These are phyloP conservation scores for Drosophila colorata DNA, from an alignment of 2,888 invertebrate genomes.

Conservation along the genomic window DNA sequence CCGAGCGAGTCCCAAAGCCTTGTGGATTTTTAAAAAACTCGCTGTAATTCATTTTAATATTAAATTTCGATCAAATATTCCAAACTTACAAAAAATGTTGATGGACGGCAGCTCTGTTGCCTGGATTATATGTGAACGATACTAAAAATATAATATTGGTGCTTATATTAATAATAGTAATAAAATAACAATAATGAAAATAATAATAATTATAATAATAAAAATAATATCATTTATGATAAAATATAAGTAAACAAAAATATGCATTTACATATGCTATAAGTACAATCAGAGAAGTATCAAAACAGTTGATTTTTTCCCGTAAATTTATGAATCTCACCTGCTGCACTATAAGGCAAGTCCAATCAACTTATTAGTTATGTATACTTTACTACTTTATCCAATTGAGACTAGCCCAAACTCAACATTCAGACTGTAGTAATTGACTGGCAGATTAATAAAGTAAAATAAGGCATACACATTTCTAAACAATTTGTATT, in stretches of 20 bases:
- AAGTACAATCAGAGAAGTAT: no score
- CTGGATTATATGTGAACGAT: not conserved
- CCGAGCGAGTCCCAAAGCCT: not conserved
- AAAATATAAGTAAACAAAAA: not conserved
- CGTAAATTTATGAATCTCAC: no score
- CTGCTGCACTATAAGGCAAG: no score
- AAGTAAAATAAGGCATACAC: not conserved
- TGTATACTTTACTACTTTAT: no score
- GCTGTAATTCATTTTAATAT: conserved; percentile 16
- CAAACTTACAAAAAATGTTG: not conserved
- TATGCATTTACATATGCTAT: not conserved
- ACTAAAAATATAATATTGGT: no score
- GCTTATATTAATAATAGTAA: not conserved
- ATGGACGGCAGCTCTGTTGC: not conserved
- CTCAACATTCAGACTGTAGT: no score
- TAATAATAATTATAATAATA: no score
- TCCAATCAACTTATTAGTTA: no score
- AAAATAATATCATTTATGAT: no score
- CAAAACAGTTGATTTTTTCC: no score
- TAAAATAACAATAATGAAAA: not conserved
- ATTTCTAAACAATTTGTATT: not conserved
- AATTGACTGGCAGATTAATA: no score
- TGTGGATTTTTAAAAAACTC: not conserved
- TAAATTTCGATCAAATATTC: conserved; percentile 21
- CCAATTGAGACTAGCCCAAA: no score